Percentiles rank a stretch among this genome's conserved stretches.
Evolutionary conservation across 2,797 vertebrate species (phyloP).

Genomic region (Bufotes viridis): DNA sequence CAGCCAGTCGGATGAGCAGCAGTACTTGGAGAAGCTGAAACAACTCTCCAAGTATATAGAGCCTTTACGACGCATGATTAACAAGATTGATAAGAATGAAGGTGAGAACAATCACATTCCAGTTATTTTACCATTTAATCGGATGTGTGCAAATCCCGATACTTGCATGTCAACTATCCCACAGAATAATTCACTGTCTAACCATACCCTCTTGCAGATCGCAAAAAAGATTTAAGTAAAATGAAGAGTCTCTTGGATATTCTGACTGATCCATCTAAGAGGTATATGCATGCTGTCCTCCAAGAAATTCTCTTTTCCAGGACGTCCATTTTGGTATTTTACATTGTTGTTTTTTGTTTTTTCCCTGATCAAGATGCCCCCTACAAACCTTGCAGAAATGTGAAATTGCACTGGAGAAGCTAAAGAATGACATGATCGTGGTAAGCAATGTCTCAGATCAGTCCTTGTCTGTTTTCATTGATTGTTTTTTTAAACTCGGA

Average conservation of each 20-base stretch:
- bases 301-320: neutral
- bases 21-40: constrained; percentile 97
- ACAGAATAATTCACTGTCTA: neutral
- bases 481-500: too few species aligned
- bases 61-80: constrained; percentile 95
- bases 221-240: constrained; percentile 97
- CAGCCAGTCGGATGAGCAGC: constrained; percentile 93
- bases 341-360: neutral
- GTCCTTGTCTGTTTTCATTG: neutral
- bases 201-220: constrained; percentile 75
- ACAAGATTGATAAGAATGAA: constrained; percentile 99
- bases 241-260: constrained; percentile 98
- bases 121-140: neutral
- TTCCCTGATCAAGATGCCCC: constrained; percentile 81
- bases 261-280: constrained; percentile 92
- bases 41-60: constrained; percentile 98
- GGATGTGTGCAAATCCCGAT: neutral
- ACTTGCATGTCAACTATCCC: neutral
- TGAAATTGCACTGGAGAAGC: constrained; percentile 95
- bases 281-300: constrained; percentile 71
- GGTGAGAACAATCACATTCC: constrained; percentile 71
- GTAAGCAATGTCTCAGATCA: constrained; percentile 71
- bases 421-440: constrained; percentile 98
- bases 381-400: constrained; percentile 96
- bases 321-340: neutral